Conservation (phyloP, 2,888 invertebrate genomes). For the Priocnemis perturbator region DNA sequence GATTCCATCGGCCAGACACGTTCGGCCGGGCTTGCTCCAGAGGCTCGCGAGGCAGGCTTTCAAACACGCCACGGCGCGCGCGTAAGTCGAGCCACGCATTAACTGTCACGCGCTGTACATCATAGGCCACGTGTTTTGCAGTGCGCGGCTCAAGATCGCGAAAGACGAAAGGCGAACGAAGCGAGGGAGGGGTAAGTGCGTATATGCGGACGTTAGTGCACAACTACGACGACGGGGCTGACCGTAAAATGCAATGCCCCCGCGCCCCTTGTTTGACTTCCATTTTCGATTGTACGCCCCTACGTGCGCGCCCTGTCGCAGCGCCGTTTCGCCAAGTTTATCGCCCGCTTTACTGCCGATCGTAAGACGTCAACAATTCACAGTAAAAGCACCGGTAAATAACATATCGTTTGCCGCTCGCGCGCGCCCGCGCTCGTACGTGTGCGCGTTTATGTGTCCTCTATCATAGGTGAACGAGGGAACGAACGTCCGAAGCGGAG, state of each 20-base stretch:
- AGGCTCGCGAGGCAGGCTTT: too few relatives aligned
- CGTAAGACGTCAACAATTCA: conserved; percentile 57
- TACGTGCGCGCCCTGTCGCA: conserved; percentile 27
- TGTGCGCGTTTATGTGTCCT: conserved; percentile 4
- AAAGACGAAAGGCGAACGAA: neutral
- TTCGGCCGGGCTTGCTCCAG: too few relatives aligned
- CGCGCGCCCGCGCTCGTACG: conserved; percentile 1
- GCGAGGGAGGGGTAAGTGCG: neutral
- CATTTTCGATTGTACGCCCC: conserved; percentile 48
- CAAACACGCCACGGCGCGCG: neutral
- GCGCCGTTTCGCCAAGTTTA: conserved; percentile 42
- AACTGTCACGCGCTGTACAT: conserved; percentile 52
- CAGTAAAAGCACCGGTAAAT: conserved; percentile 47
- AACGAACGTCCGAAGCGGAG: too few relatives aligned
- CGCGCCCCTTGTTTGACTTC: conserved; percentile 43
- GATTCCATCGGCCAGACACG: too few relatives aligned
- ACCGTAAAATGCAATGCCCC: conserved; percentile 30
- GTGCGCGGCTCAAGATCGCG: neutral
- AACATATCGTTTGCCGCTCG: conserved; percentile 36
- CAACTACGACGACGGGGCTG: neutral
- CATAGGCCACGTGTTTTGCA: conserved; percentile 36
- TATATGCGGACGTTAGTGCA: neutral
- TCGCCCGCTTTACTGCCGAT: conserved; percentile 54
- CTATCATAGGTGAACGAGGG: neutral
- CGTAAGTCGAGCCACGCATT: conserved; percentile 44